These are phyloP conservation scores for Cerceris rybyensis DNA, from an alignment of 2,888 invertebrate species.

Conservation along the genomic window DNA sequence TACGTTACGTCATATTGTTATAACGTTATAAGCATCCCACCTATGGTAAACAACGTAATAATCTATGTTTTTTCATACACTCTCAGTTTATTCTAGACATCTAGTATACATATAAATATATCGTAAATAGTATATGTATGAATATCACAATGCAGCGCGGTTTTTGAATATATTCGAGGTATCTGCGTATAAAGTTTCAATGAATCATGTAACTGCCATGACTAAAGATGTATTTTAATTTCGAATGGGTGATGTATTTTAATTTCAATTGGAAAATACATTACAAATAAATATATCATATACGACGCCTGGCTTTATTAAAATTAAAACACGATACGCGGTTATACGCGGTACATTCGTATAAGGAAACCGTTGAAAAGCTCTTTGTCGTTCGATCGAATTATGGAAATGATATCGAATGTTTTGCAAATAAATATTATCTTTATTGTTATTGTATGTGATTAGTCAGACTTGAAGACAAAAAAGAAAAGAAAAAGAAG, in stretches of 20 bases:
- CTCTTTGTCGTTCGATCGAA: conserved; percentile 22
- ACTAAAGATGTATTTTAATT: conserved; percentile 76
- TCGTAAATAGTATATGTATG: conserved; percentile 61
- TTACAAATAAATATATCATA: conserved; percentile 69
- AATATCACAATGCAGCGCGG: conserved; percentile 66
- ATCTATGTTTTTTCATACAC: conserved; percentile 79
- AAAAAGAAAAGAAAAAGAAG: conserved; percentile 51
- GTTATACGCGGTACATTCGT: conserved; percentile 52
- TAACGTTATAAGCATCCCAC: conserved; percentile 77
- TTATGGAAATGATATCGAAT: conserved; percentile 48
- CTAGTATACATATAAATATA: conserved; percentile 61
- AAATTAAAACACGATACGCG: conserved; percentile 36
- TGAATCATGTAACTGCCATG: conserved; percentile 75
- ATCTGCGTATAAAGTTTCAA: conserved; percentile 58
- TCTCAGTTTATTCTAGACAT: conserved; percentile 75
- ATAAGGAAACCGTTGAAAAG: conserved; percentile 36
- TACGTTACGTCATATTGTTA: conserved; percentile 70
- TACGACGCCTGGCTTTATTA: conserved; percentile 69
- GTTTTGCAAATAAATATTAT: conserved; percentile 54
- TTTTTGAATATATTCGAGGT: conserved; percentile 32
- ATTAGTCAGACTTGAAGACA: conserved; percentile 57
- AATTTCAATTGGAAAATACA: conserved; percentile 63
- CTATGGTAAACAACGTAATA: conserved; percentile 78
- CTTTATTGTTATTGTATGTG: conserved; percentile 60
- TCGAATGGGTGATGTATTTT: conserved; percentile 71